Base-by-base conservation (phyloP, 2,113 vertebrate genomes). In the Hyla sarda region DNA sequence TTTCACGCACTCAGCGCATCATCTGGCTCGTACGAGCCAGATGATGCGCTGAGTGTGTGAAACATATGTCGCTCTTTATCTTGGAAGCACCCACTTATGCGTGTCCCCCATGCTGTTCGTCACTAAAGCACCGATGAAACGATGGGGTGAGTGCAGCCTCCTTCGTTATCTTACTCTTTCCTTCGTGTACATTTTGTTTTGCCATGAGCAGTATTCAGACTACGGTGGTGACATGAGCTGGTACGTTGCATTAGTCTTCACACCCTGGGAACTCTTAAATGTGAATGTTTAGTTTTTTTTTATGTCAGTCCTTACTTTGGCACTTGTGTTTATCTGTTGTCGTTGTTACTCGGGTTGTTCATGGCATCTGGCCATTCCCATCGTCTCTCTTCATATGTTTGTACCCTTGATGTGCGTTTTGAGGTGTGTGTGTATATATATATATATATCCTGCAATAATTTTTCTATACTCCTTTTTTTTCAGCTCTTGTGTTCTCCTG, bases 141-240 rank as follows among this genome's bases (percentile, higher is more conserved):
- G n/a, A n/a, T n/a, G n/a, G n/a, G n/a, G n/a, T n/a, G n/a, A n/a
- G n/a, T n/a, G 41, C 41, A 10, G 41, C 10, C 41, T 45, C n/a
- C n/a, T n/a, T n/a, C n/a, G n/a, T n/a, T n/a, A n/a, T n/a, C n/a
- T n/a, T n/a, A n/a, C n/a, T n/a, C n/a, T n/a, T n/a, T n/a, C n/a
- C n/a, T n/a, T 48, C 11, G 48, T 58, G 34, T 69, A 45, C 60
- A 25, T 54, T 41, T 47, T 62, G 30, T 37, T 86, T 72, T 58
- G 65, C 84, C 84, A 47, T 28, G 17, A 30, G 12, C 84, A 86
- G 84, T 86, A 86, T 86, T 86, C 32, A 16, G 4, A 45, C 17
- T 32, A 48, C n/a, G 16, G 73, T 32, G 62, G 83, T 34, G 60
- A 62, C n/a, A 23, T 25, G 10, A 32, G 62, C 7, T 12, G 84